A percentile compares a stretch with the other conserved stretches of the same genome.
These are phyloP conservation scores for Sebastes kiyomatsui DNA, from an alignment of 2,797 vertebrate species.

Conservation along the genomic window DNA sequence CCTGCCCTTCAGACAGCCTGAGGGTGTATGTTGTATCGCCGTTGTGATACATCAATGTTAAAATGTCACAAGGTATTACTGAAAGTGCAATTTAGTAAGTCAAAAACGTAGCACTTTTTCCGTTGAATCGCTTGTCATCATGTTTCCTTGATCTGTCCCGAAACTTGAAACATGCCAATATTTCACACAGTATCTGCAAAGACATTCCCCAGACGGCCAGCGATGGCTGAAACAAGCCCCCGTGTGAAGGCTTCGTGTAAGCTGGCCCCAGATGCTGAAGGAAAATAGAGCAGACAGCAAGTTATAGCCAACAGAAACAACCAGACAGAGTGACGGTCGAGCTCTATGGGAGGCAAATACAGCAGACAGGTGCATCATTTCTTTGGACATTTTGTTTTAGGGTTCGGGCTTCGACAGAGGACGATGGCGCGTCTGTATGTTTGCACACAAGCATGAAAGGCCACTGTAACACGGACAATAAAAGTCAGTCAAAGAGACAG, in stretches of 20 bases:
- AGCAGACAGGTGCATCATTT: conserved; percentile 26
- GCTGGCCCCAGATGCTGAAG: conserved; percentile 24
- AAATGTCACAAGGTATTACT: neutral
- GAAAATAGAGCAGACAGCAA: conserved; percentile 31
- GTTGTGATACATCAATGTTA: neutral
- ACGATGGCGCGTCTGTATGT: conserved; percentile 12
- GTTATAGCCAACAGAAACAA: conserved; percentile 49
- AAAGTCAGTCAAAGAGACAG: conserved; percentile 25
- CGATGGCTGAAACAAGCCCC: conserved; percentile 15
- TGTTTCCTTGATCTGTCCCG: neutral
- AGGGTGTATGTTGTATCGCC: neutral
- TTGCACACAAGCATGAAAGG: conserved; percentile 26
- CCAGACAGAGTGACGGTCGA: conserved; percentile 15
- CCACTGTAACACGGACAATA: conserved; percentile 14
- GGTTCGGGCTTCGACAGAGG: conserved; percentile 7
- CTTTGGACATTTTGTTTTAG: neutral
- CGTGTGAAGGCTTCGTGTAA: conserved; percentile 15
- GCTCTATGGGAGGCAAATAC: conserved; percentile 6
- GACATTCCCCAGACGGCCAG: conserved; percentile 5
- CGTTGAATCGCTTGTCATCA: neutral
- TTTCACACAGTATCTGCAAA: conserved; percentile 3
- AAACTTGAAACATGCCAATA: neutral
- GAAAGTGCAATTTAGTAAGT: neutral
- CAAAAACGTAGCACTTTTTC: neutral
- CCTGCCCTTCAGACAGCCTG: neutral